Base-by-base conservation (phyloP, 2,888 invertebrate species). In the Dastarcus helophoroides region DNA sequence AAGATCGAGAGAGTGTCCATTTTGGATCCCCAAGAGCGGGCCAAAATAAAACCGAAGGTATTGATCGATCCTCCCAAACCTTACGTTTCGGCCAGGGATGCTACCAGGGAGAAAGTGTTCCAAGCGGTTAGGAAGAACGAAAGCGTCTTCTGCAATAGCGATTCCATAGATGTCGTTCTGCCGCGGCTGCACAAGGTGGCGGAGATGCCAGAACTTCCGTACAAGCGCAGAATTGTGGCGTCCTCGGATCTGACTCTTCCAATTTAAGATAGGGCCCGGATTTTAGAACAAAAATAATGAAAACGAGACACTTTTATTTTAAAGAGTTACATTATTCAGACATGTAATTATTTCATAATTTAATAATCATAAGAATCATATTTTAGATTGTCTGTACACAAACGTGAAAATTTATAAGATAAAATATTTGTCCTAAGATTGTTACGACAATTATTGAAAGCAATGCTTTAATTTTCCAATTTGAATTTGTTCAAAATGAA, bases 11-110 rank as follows among this genome's bases (percentile, higher is more conserved):
- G 57, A 50, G 50, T 47, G 35, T 49, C 62, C 47, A 62, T 69
- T 47, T 61, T 72, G 44, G 66, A 69, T 28, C 69, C 72, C 14
- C 63, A 68, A 43, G 68, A 69, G 50, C 62, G 67, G 43, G 77
- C 74, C 47, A 70, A 71, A 57, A 79, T 79, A 53, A 64, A 65
- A 59, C 67, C 71, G 64, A 54, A 69, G 58, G 60, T 68, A 27
- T 63, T 71, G 46, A 63, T 72, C 46, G 61, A 65, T 44, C 76
- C 77, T 41, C 67, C 76, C 36, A 71, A 73, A 58, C 76, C 75
- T 21, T 79, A 79, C 60, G 66, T 77, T 48, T 72, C 78, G 22
- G 68, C 78, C 37, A 69, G 79, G 43, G 78, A 79, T 26, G 64
- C 63, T 47, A 77, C 76, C 39, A 68, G 76, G 40, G 68, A 68